Conservation (phyloP, 2,797 vertebrate species). For the Sebastes oblongus region DNA sequence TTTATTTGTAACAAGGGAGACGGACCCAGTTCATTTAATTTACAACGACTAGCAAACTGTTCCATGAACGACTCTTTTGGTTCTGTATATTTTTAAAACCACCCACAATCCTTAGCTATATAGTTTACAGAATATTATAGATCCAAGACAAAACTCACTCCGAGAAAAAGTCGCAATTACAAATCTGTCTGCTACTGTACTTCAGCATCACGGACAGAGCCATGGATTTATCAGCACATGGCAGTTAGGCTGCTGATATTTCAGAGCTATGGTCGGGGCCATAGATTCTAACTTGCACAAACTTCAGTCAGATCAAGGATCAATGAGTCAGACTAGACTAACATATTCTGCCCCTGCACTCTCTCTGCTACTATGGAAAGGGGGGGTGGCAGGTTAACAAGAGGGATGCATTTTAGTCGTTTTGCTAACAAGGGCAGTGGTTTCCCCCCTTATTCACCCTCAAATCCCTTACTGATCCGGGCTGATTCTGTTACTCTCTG, state of each 20-base stretch:
- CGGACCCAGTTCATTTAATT: accelerated
- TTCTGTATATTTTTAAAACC: no score
- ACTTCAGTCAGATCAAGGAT: not conserved
- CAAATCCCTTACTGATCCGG: not conserved
- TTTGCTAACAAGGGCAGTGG: not conserved
- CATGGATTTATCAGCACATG: not conserved
- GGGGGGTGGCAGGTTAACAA: not conserved
- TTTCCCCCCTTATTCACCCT: not conserved
- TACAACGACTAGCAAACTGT: accelerated
- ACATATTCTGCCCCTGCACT: not conserved
- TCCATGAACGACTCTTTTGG: no score
- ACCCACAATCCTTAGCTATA: no score
- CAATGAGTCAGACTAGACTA: not conserved
- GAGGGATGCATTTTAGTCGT: not conserved
- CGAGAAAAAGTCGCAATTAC: no score
- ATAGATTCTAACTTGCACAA: not conserved
- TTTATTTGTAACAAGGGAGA: accelerated
- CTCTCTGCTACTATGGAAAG: not conserved
- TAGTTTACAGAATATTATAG: no score
- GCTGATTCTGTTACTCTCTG: not conserved
- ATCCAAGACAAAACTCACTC: no score
- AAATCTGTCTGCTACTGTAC: not conserved
- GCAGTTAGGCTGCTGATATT: not conserved
- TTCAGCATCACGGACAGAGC: not conserved
- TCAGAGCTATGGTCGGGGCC: no score